Percentiles rank a stretch among this genome's conserved stretches.
Evolutionary conservation across 2,113 vertebrate species (phyloP).

Genomic region (Tricholaema leucomelas): DNA sequence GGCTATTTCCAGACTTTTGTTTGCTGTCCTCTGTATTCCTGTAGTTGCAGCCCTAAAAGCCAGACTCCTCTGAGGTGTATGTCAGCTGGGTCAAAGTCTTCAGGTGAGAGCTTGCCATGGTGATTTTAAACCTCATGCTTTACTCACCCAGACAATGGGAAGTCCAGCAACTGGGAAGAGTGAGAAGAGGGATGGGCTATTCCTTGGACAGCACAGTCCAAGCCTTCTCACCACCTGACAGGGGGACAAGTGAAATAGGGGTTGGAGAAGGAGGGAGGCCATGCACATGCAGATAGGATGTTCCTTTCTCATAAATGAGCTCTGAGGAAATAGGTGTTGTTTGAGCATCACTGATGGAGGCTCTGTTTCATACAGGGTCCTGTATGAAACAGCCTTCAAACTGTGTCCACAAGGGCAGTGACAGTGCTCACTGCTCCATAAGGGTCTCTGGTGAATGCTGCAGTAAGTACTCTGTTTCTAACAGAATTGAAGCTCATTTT

Average conservation of each 20-base stretch:
- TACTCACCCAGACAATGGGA: neutral
- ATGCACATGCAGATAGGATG: neutral
- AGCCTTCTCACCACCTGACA: neutral
- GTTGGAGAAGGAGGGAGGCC: neutral
- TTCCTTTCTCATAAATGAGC: neutral
- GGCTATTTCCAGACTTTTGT: neutral
- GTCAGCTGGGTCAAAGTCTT: neutral
- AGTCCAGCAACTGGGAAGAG: neutral
- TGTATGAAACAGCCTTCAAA: neutral
- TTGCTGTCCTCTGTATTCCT: neutral
- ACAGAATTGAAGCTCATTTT: neutral
- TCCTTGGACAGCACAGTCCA: neutral
- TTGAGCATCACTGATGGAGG: neutral
- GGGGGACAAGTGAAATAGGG: neutral
- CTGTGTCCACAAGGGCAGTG: neutral
- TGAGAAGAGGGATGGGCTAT: neutral
- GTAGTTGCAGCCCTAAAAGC: neutral
- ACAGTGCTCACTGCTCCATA: neutral
- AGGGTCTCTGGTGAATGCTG: neutral
- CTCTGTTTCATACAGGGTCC: neutral
- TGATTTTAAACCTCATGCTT: neutral
- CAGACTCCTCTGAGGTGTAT: neutral
- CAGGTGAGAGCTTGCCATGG: neutral
- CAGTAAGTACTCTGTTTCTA: neutral
- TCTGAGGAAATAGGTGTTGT: neutral